phyloP scores from a whole-genome alignment of 2,113 vertebrate genomes.

The Piprites chloris region DNA sequence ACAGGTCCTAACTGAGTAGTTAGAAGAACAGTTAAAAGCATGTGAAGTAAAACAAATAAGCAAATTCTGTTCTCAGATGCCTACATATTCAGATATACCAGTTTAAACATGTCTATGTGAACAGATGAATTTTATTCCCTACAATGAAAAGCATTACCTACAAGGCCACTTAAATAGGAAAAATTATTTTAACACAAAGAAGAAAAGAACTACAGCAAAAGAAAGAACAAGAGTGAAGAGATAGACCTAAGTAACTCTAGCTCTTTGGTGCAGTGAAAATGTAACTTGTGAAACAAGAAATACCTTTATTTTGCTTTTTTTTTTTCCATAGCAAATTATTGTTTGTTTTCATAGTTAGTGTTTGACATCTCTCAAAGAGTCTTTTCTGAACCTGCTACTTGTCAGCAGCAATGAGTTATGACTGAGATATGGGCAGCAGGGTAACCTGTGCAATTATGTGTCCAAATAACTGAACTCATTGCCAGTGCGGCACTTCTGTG shows the following conservation, averaged over 20 bases:
- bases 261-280: background rate
- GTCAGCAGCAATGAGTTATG: background rate
- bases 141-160: background rate
- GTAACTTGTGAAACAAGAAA: background rate
- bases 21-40: background rate
- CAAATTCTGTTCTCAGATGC: background rate
- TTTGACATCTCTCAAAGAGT: background rate
- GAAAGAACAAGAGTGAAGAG: background rate
- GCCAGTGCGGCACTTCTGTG: background rate
- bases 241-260: background rate
- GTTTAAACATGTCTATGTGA: background rate
- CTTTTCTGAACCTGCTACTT: background rate
- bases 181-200: background rate
- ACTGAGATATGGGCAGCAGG: background rate
- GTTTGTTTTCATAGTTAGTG: background rate
- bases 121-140: background rate
- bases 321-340: background rate
- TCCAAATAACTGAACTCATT: background rate
- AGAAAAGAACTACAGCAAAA: background rate
- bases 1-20: background rate
- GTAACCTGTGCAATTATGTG: background rate
- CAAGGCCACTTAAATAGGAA: background rate
- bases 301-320: background rate
- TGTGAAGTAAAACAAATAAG: background rate
- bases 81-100: background rate